Evolutionary conservation across 2,797 vertebrate species (phyloP), one percentile per base, ranked within the genome.

Genomic region (Eurystomus glaucurus): DNA sequence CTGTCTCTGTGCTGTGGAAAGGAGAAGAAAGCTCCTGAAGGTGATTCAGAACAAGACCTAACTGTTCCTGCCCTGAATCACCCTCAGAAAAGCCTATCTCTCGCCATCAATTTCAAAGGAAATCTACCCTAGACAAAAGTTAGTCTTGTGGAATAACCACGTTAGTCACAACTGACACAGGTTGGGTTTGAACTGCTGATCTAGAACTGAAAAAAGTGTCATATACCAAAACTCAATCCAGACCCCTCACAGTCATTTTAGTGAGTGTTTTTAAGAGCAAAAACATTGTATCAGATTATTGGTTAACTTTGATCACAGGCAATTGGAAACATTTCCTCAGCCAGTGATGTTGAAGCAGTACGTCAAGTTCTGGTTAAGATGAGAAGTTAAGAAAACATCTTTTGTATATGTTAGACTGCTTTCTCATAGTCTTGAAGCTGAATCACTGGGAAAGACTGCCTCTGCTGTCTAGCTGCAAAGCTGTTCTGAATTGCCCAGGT

Each of bases 311-410:
- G 90, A 95, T 96, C 95, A 80, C 29, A 77, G 43, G 51, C 76
- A 96, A 80, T 45, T 80, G 88, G 91, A 94, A 96, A 96, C 68
- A 91, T 96, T 96, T 97, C 91, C 86, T 96, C 92, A 95, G 72
- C n/a, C 81, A 76, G 93, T 68, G 78, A 77, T 84, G 74, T 0
- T 81, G 72, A 88, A 83, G 88, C 75, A 94, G 72, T 58, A 96
- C 14, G 46, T 94, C 91, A 96, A 94, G 31, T 28, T 66, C 68
- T 85, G 74, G 87, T 93, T 95, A 96, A 96, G 87, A 94, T 88
- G 83, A 97, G 90, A 89, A 96, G 62, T 97, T 93, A 95, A 66
- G 62, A 96, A 93, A 96, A 96, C 51, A 69, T 91, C 66, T 85
- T 71, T 78, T 85, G 94, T 95, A 95, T 97, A 96, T 14, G 33